Percentiles rank a stretch among this genome's conserved stretches.
phyloP scores from a whole-genome alignment of 1,140 invertebrate species.

The Bombus breviceps region DNA sequence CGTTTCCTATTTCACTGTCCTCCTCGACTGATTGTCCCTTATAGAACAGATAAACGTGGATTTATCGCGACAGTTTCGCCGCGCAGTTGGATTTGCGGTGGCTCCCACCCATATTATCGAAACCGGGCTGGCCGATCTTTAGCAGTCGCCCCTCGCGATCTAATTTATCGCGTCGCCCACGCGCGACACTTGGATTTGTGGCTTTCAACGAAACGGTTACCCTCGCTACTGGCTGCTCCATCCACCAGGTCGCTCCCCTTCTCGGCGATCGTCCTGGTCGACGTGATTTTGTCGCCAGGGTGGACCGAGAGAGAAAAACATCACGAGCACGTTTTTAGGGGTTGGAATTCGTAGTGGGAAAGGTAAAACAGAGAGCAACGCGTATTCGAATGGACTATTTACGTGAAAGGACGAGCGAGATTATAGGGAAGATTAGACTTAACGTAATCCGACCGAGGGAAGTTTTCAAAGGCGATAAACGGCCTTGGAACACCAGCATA shows the following conservation, averaged over 20 bases:
- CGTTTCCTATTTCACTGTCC: conserved; percentile 23
- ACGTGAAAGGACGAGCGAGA: too few relatives aligned
- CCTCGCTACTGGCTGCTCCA: conserved; percentile 12
- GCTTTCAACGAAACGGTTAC: conserved; percentile 55
- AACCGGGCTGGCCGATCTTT: conserved; percentile 39
- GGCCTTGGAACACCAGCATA: too few relatives aligned
- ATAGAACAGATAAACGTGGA: conserved; percentile 48
- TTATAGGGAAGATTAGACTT: too few relatives aligned
- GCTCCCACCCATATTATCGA: conserved; percentile 48
- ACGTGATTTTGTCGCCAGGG: not conserved
- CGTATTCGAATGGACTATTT: too few relatives aligned
- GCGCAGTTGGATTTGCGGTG: conserved; percentile 43
- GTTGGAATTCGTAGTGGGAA: not conserved
- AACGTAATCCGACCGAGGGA: too few relatives aligned
- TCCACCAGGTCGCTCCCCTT: not conserved
- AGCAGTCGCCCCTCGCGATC: not conserved
- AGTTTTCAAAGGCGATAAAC: too few relatives aligned
- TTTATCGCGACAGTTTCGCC: conserved; percentile 42
- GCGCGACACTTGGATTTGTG: conserved; percentile 59
- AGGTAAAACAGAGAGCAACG: not conserved
- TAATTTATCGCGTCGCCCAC: conserved; percentile 51
- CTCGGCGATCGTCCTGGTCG: not conserved
- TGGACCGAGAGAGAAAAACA: too few relatives aligned
- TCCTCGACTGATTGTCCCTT: conserved; percentile 35
- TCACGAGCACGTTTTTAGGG: not conserved